Percentiles rank a stretch among this genome's conserved stretches.
phyloP scores from a whole-genome alignment of 2,888 invertebrate species.

The Spisula subtruncata region DNA sequence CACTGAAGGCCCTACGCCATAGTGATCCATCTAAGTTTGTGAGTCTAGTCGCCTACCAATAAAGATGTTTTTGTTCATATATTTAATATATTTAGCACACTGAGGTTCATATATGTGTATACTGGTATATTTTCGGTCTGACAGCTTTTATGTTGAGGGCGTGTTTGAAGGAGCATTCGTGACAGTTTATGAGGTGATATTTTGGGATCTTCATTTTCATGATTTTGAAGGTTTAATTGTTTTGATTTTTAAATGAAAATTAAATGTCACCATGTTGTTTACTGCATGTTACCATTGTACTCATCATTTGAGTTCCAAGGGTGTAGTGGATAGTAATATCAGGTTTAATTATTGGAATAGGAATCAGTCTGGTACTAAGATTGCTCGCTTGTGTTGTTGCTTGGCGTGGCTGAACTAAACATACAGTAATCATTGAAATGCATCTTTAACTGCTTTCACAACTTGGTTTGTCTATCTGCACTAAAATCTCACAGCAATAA shows the following conservation, averaged over 20 bases:
- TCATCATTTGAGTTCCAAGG: background rate
- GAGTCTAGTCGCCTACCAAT: background rate
- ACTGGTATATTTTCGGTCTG: background rate
- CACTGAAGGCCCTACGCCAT: background rate
- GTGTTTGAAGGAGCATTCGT: slow-evolving; percentile 8
- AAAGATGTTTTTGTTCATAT: background rate
- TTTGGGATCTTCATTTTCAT: slow-evolving; percentile 8
- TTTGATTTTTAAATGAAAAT: background rate
- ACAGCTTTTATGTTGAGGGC: background rate
- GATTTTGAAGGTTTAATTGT: slow-evolving; percentile 3
- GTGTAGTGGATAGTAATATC: background rate
- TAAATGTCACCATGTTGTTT: slow-evolving; percentile 5
- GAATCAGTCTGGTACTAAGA: background rate
- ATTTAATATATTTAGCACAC: background rate
- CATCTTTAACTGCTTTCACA: too few relatives aligned
- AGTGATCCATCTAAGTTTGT: background rate
- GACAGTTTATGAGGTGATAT: background rate
- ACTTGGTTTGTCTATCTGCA: too few relatives aligned
- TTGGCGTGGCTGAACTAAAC: too few relatives aligned
- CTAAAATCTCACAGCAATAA: too few relatives aligned
- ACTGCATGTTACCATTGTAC: background rate
- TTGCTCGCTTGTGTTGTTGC: background rate
- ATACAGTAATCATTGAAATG: too few relatives aligned
- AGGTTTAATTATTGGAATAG: background rate
- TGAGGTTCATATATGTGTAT: background rate